phyloP scores from a whole-genome alignment of 2,797 vertebrate genomes.

The Hippoglossus hippoglossus region DNA sequence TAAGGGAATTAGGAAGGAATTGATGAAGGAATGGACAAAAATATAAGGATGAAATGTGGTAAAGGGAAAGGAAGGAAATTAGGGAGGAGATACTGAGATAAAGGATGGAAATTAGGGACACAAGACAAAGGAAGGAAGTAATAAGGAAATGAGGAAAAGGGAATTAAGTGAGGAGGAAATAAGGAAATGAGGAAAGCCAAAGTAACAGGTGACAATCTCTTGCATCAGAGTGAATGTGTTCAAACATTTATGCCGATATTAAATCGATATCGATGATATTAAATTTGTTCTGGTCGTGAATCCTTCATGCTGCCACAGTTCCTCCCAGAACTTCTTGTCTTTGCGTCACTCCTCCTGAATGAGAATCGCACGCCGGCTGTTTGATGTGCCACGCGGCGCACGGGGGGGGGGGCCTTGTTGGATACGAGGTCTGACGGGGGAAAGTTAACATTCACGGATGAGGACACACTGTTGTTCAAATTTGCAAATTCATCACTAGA shows the following conservation, averaged over 20 bases:
- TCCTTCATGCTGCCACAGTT: conserved; percentile 31
- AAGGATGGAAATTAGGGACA: no score
- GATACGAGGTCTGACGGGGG: conserved; percentile 34
- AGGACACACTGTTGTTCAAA: conserved; percentile 56
- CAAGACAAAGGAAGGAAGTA: no score
- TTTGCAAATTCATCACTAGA: conserved; percentile 63
- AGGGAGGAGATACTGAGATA: no score
- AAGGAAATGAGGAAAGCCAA: neutral
- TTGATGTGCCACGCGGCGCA: conserved; percentile 31
- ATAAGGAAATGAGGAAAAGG: no score
- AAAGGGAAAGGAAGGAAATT: no score
- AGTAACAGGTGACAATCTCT: conserved; percentile 47
- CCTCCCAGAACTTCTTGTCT: conserved; percentile 34
- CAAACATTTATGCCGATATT: neutral
- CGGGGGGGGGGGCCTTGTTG: neutral
- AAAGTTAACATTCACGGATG: conserved; percentile 56
- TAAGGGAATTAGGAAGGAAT: no score
- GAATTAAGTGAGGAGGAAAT: no score
- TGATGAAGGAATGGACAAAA: no score
- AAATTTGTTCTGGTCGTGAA: conserved; percentile 50
- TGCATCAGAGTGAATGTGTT: conserved; percentile 46
- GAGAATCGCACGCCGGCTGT: conserved; percentile 35
- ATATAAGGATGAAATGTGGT: no score
- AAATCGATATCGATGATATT: neutral
- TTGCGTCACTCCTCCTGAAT: conserved; percentile 41